Conservation (phyloP, 2,797 vertebrate species). For the Adrianichthys oophorus region DNA sequence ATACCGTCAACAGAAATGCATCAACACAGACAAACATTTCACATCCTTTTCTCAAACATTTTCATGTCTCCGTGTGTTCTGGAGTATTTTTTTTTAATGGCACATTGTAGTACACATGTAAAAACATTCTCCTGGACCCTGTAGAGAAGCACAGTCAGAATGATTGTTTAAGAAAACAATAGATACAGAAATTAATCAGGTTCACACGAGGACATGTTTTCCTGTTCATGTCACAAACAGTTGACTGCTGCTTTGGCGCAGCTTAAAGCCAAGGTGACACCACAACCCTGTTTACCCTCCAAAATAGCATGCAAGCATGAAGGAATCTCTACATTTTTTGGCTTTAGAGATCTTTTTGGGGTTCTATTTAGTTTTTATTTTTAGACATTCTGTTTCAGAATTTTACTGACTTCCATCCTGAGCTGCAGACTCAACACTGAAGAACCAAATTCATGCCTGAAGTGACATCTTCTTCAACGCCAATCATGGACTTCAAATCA, state of each 20-base stretch:
- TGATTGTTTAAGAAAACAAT: not conserved
- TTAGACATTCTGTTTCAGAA: not conserved
- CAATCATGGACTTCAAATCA: not conserved
- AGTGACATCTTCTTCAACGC: not conserved
- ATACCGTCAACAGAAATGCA: not conserved
- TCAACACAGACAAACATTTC: not conserved
- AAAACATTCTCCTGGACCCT: not conserved
- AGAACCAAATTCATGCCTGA: not conserved
- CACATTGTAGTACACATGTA: too few relatives aligned
- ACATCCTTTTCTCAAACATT: not conserved
- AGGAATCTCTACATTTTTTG: not conserved
- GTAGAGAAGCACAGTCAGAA: conserved; percentile 2
- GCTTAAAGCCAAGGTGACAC: conserved; percentile 28
- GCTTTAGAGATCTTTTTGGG: not conserved
- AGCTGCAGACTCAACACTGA: not conserved
- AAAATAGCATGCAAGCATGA: not conserved
- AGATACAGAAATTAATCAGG: conserved; percentile 28
- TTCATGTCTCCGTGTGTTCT: too few relatives aligned
- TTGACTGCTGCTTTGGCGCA: conserved; percentile 21
- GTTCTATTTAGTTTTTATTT: not conserved
- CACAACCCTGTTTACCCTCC: conserved; percentile 10
- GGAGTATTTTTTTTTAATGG: too few relatives aligned
- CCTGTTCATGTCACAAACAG: conserved; percentile 24
- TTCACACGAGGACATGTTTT: conserved; percentile 18
- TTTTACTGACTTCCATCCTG: not conserved